Base-by-base conservation (phyloP, 2,113 vertebrate species). In the Rhynchomys soricoides region DNA sequence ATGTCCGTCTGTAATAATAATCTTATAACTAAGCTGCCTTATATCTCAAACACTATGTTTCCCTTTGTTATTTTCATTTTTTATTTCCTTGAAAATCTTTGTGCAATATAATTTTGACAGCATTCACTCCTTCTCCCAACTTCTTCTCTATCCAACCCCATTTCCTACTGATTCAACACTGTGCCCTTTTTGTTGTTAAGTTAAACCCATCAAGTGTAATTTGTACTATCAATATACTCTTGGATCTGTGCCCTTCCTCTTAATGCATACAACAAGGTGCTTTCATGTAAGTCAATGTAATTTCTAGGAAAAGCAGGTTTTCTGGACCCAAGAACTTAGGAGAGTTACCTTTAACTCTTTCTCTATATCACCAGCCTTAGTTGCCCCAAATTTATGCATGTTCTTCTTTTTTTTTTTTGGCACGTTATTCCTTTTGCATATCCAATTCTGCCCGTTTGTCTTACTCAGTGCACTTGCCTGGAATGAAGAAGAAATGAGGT, bases 41-140 rank as follows among this genome's bases (percentile, higher is more conserved):
- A 48, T 87, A 15, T 92, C 22, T 95, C 70, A 90, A 70, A 96
- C 59, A 71, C 86, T 73, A 43, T 34, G 13, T 26, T 81, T 95
- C 11, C 4, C 17, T 45, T 79, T 83, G 52, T 82, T 59, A 40
- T 57, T 57, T 81, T 82, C 9, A 26, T 16, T 55, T 19, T 62
- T 55, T 82, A 82, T 82, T 57, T 82, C 7, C 55, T n/a, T 59
- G 37, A 82, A n/a, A 82, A 16, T 59, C 5, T 37, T 16, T 59
- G 22, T 59, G 22, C 12, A 57, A n/a, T 26, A 1, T 82, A 40
- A 40, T 59, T 59, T 82, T 59, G 55, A 82, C 52, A 29, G 55
- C 37, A 40, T 59, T 59, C 12, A 16, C 37, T 82, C 55, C 31
- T 52, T 78, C 37, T 82, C 37, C 79, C 57, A 29, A 82, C 12